phyloP scores from a whole-genome alignment of 2,888 invertebrate species.

The Biston stratarius region DNA sequence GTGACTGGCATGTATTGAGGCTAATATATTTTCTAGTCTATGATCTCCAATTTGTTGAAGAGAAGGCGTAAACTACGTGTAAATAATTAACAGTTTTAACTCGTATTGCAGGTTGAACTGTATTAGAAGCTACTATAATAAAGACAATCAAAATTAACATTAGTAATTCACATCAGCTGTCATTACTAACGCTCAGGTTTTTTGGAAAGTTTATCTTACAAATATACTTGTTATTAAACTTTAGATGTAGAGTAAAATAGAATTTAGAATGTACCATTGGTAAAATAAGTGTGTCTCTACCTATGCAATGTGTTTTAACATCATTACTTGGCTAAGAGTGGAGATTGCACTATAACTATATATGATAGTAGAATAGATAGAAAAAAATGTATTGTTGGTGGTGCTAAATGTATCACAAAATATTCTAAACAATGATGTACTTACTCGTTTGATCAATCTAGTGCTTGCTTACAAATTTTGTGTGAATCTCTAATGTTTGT shows the following conservation, averaged over 20 bases:
- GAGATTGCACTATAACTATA: slow-evolving; percentile 10
- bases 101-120: slow-evolving; percentile 55
- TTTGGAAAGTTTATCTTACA: slow-evolving; percentile 40
- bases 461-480: slow-evolving; percentile 63
- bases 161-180: slow-evolving; percentile 52
- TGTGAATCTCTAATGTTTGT: slow-evolving; percentile 71
- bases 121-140: slow-evolving; percentile 44
- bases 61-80: not conserved
- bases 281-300: slow-evolving; percentile 10
- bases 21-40: slow-evolving; percentile 66
- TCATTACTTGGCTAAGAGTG: not conserved
- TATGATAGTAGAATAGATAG: slow-evolving; percentile 25
- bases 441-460: slow-evolving; percentile 54
- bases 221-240: slow-evolving; percentile 19
- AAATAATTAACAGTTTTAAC: not conserved
- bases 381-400: slow-evolving; percentile 38
- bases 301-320: not conserved
- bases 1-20: slow-evolving; percentile 53
- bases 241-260: slow-evolving; percentile 21
- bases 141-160: slow-evolving; percentile 44
- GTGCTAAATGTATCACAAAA: slow-evolving; percentile 50
- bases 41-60: slow-evolving; percentile 55
- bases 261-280: slow-evolving; percentile 13
- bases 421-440: slow-evolving; percentile 51
- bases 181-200: slow-evolving; percentile 68